Evolutionary conservation across 1,140 invertebrate species (phyloP).

Genomic region (Meloidogyne chitwoodi): DNA sequence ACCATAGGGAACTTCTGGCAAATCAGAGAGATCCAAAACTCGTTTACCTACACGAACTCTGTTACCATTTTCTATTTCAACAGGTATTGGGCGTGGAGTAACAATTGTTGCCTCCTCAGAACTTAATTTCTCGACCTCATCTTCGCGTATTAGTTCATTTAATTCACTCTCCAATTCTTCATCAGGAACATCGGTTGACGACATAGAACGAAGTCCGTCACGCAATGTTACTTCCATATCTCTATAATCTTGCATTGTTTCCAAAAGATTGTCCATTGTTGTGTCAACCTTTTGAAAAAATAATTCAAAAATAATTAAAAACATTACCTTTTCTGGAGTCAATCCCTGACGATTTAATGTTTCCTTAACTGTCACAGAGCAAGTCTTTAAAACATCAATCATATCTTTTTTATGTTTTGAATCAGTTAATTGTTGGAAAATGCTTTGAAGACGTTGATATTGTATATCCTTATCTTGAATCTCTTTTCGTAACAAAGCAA

Average conservation of each 20-base stretch:
- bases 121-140: background rate
- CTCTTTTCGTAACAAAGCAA: slow-evolving; percentile 53
- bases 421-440: slow-evolving; percentile 48
- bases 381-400: slow-evolving; percentile 48
- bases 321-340: slow-evolving; percentile 47
- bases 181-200: background rate
- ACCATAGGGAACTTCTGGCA: slow-evolving; percentile 37
- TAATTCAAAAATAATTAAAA: background rate
- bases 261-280: slow-evolving; percentile 50
- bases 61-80: slow-evolving; percentile 18
- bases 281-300: slow-evolving; percentile 41
- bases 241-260: slow-evolving; percentile 49
- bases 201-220: slow-evolving; percentile 30
- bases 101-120: background rate
- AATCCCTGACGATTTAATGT: slow-evolving; percentile 48
- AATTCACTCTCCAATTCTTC: slow-evolving; percentile 41
- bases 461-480: slow-evolving; percentile 56
- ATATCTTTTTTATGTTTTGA: slow-evolving; percentile 56
- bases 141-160: slow-evolving; percentile 36
- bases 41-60: slow-evolving; percentile 31
- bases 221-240: slow-evolving; percentile 51
- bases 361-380: slow-evolving; percentile 52
- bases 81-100: background rate
- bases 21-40: slow-evolving; percentile 34
- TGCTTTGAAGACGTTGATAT: slow-evolving; percentile 44